Percentiles rank a stretch among this genome's conserved stretches.
phyloP scores from a whole-genome alignment of 2,888 invertebrate species.

The Cosmia trapezina region DNA sequence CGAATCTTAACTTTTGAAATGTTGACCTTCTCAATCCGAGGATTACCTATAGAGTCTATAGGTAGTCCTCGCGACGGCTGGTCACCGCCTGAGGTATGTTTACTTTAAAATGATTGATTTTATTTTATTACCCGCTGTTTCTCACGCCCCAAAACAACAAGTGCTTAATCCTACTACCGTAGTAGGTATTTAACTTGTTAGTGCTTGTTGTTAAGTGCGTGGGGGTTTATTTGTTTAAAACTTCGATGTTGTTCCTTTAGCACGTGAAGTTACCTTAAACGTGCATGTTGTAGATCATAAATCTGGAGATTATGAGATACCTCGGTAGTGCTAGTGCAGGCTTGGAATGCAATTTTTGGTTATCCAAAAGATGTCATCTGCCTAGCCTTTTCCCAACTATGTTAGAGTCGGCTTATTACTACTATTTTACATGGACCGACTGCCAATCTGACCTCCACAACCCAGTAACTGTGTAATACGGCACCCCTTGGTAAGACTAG shows the following conservation, averaged over 20 bases:
- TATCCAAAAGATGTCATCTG: neutral
- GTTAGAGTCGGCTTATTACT: too few species aligned
- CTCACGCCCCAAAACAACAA: constrained; percentile 39
- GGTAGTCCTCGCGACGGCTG: too few species aligned
- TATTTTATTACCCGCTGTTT: constrained; percentile 35
- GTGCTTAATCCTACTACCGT: constrained; percentile 35
- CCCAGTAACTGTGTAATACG: too few species aligned
- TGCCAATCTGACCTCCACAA: too few species aligned
- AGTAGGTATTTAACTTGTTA: constrained; percentile 56
- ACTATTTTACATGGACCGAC: too few species aligned
- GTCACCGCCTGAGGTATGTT: too few species aligned
- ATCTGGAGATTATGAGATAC: constrained; percentile 11
- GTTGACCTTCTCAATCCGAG: too few species aligned
- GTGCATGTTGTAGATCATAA: constrained; percentile 1
- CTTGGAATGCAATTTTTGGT: neutral
- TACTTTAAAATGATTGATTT: neutral
- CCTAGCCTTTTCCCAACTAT: too few species aligned
- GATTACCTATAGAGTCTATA: too few species aligned
- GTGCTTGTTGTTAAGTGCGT: constrained; percentile 49
- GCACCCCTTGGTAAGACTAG: too few species aligned
- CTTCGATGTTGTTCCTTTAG: constrained; percentile 47
- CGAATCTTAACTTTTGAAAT: too few species aligned
- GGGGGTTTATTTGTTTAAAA: constrained; percentile 42
- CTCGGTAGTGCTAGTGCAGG: neutral
- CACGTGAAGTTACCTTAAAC: constrained; percentile 19